These are phyloP conservation scores for Octonoba sinensis DNA, from an alignment of 2,888 invertebrate genomes.

Conservation along the genomic window DNA sequence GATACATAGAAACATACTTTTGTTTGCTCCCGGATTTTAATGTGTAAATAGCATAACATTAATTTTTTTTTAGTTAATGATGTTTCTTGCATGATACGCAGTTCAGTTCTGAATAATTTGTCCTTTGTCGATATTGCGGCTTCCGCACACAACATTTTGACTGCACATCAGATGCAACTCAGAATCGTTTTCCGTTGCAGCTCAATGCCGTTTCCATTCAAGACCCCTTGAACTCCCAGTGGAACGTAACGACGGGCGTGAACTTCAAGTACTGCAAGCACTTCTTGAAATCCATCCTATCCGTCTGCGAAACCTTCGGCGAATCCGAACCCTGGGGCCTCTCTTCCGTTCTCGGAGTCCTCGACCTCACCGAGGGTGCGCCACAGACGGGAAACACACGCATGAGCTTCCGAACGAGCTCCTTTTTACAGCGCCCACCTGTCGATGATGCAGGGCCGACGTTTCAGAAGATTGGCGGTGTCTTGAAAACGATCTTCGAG, in stretches of 20 bases:
- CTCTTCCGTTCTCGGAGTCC: too few relatives aligned
- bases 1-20: too few relatives aligned
- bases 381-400: too few relatives aligned
- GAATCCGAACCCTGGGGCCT: not conserved
- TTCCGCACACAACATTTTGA: not conserved
- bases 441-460: too few relatives aligned
- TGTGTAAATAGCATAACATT: too few relatives aligned
- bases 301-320: slow-evolving; percentile 8
- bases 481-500: not conserved
- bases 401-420: not conserved
- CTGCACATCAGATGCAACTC: too few relatives aligned
- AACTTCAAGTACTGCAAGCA: slow-evolving; percentile 25
- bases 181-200: slow-evolving; percentile 17
- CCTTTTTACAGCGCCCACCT: too few relatives aligned
- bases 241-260: slow-evolving; percentile 41
- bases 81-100: too few relatives aligned
- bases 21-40: too few relatives aligned
- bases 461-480: not conserved
- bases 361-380: too few relatives aligned
- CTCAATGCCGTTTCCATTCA: slow-evolving; percentile 28
- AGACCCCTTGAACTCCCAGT: slow-evolving; percentile 25
- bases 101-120: too few relatives aligned
- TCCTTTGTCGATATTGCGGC: not conserved
- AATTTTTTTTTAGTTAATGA: too few relatives aligned
- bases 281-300: slow-evolving; percentile 16